Percentiles rank a stretch among this genome's conserved stretches.
phyloP scores from a whole-genome alignment of 2,797 vertebrate genomes.

The Alfaro cultratus region DNA sequence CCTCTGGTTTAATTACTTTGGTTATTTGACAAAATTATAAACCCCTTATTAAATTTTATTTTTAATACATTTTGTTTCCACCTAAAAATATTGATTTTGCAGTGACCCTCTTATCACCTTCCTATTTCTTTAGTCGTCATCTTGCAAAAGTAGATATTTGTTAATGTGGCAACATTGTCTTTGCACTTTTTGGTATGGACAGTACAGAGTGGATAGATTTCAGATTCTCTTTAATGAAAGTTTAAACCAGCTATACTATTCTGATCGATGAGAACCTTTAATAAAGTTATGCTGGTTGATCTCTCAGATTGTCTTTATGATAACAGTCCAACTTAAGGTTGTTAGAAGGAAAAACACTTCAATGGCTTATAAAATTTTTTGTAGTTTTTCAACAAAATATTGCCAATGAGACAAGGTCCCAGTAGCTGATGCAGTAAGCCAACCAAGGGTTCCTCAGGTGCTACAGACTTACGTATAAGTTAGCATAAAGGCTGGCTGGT shows the following conservation, averaged over 20 bases:
- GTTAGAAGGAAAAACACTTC: neutral
- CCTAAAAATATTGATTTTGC: neutral
- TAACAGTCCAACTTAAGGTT: too few species aligned
- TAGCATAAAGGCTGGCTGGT: neutral
- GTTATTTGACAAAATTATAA: neutral
- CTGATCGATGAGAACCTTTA: neutral
- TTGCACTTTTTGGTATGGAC: neutral
- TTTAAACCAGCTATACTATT: neutral
- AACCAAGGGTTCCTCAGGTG: constrained; percentile 8
- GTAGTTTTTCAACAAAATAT: neutral
- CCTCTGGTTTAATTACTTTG: neutral
- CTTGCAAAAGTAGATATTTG: neutral
- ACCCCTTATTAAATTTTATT: neutral
- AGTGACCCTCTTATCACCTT: neutral
- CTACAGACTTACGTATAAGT: neutral
- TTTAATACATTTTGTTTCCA: neutral
- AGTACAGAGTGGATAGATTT: too few species aligned
- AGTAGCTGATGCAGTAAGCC: neutral
- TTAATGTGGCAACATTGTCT: neutral
- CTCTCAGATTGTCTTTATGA: neutral
- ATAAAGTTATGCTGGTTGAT: neutral
- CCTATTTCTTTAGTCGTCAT: neutral
- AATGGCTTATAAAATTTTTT: neutral
- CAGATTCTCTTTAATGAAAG: neutral
- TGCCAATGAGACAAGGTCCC: neutral